phyloP scores from a whole-genome alignment of 2,888 invertebrate species.

The Macrophya annulata region DNA sequence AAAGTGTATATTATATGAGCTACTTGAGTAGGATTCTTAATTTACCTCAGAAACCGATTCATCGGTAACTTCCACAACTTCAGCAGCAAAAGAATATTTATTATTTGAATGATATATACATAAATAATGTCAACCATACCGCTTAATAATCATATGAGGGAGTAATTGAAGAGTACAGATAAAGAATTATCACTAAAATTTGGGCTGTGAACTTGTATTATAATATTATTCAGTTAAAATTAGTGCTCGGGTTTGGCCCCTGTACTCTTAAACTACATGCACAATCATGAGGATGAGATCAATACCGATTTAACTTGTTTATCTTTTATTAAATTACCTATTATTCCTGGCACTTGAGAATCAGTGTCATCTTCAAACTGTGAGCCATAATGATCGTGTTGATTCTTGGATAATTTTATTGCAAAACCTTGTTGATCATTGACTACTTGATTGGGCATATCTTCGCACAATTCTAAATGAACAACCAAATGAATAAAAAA shows the following conservation, averaged over 20 bases:
- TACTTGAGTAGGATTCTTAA: constrained; percentile 55
- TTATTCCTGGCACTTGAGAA: constrained; percentile 74
- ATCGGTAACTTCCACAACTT: constrained; percentile 75
- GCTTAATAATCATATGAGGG: not conserved
- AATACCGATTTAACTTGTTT: not conserved
- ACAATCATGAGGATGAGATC: constrained; percentile 26
- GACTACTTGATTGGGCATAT: constrained; percentile 67
- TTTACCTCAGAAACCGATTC: constrained; percentile 75
- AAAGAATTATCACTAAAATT: not conserved
- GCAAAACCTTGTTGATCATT: constrained; percentile 82
- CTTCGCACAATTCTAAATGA: constrained; percentile 64
- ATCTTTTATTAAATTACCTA: constrained; percentile 67
- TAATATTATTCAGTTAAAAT: not conserved
- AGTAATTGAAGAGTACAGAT: constrained; percentile 15
- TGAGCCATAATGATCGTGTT: constrained; percentile 88
- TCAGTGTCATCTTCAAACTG: constrained; percentile 85
- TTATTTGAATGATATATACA: constrained; percentile 39
- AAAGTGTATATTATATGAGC: not conserved
- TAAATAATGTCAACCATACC: constrained; percentile 20
- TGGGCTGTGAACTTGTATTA: not conserved
- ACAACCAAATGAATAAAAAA: not conserved
- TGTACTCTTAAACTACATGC: constrained; percentile 24
- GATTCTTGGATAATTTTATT: constrained; percentile 87
- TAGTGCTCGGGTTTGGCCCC: not conserved
- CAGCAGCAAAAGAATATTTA: constrained; percentile 57